Evolutionary conservation across 2,113 vertebrate genomes (phyloP).

Genomic region (Fulica atra): DNA sequence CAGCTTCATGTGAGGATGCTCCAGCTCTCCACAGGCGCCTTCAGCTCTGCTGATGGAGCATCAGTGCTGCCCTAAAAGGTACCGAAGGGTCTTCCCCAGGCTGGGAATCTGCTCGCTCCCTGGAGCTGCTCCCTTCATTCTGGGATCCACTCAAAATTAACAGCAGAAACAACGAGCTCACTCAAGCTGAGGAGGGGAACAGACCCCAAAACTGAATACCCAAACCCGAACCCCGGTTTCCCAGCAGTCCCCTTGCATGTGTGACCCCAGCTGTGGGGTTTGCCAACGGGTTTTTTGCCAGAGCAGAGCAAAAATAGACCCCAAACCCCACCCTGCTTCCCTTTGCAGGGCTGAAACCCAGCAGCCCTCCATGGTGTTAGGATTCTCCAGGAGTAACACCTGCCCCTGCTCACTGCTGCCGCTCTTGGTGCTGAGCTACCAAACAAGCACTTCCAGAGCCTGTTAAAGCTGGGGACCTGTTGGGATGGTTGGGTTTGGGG

Average conservation of each 20-base stretch:
- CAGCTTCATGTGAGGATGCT: not conserved
- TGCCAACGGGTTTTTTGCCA: not conserved
- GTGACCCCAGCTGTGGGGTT: not conserved
- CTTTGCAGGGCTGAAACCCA: not conserved
- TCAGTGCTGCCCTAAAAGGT: not conserved
- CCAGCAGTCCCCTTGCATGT: not conserved
- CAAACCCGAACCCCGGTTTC: not conserved
- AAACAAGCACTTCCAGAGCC: not conserved
- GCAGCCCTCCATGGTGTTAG: not conserved
- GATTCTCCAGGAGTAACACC: not conserved
- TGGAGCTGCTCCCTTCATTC: not conserved
- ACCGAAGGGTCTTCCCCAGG: not conserved
- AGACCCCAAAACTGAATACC: not conserved
- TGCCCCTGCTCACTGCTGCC: not conserved
- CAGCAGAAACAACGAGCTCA: not conserved
- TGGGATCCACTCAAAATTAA: constrained; percentile 45
- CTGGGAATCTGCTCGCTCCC: not conserved
- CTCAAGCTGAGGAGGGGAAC: not conserved
- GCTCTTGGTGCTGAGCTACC: not conserved
- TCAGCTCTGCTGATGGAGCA: not conserved
- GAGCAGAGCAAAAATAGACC: not conserved
- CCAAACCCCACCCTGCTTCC: not conserved
- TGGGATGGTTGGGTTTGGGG: not conserved
- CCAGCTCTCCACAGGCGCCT: not conserved
- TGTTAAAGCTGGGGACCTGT: not conserved